Percentiles rank a stretch among this genome's conserved stretches.
These are phyloP conservation scores for Pygoscelis adeliae DNA, from an alignment of 2,113 vertebrate species.

Conservation along the genomic window DNA sequence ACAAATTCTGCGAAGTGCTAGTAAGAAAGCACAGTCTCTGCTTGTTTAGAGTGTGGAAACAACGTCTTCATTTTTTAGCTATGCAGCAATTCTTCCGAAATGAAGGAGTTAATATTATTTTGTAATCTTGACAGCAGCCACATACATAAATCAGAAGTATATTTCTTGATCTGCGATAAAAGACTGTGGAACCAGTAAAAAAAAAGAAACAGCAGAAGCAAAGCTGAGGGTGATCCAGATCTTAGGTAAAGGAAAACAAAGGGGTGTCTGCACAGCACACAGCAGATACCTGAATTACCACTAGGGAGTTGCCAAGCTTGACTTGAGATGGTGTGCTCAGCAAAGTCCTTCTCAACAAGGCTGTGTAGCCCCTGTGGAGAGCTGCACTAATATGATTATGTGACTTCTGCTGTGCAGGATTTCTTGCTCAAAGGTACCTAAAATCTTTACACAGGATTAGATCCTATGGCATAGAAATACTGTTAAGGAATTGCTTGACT, in stretches of 20 bases:
- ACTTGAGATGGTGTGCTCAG: neutral
- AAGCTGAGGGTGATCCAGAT: neutral
- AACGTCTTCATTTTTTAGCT: neutral
- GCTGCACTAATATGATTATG: slow-evolving; percentile 11
- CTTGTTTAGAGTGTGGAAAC: neutral
- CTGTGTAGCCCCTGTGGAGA: neutral
- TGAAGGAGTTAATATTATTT: neutral
- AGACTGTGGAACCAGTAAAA: neutral
- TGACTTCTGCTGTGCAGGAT: slow-evolving; percentile 9
- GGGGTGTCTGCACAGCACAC: neutral
- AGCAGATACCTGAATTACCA: neutral
- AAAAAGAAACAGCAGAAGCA: neutral
- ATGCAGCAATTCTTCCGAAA: neutral
- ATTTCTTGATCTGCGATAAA: neutral
- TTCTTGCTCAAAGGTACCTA: slow-evolving; percentile 12
- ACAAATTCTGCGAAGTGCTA: neutral
- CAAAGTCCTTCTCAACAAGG: neutral
- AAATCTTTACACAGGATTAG: slow-evolving; percentile 38
- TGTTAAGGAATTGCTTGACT: neutral
- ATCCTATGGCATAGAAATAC: neutral
- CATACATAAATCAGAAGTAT: neutral
- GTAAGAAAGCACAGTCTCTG: neutral
- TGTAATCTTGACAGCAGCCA: neutral
- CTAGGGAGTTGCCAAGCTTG: neutral
- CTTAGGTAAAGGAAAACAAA: neutral